Conservation (phyloP, 1,140 invertebrate genomes). For the Philaenus spumarius region DNA sequence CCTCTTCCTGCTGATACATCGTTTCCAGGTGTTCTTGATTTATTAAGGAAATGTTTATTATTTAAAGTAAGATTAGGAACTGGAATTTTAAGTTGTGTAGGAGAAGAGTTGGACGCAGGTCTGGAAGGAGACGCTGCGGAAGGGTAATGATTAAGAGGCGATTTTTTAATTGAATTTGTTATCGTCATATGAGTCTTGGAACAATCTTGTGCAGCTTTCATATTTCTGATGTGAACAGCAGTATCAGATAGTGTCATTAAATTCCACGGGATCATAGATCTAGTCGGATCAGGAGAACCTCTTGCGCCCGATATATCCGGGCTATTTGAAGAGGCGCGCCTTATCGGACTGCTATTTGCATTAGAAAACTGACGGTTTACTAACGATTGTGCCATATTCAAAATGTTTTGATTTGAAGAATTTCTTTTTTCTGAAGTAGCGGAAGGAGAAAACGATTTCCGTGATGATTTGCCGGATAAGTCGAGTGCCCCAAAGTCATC, state of each 20-base stretch:
- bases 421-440: constrained; percentile 8
- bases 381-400: constrained; percentile 34
- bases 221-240: constrained; percentile 29
- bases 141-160: neutral
- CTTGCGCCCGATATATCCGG: neutral
- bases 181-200: neutral
- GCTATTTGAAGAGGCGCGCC: neutral
- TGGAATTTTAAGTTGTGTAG: constrained; percentile 18
- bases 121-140: neutral
- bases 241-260: constrained; percentile 31
- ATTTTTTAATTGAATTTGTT: neutral
- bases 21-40: neutral
- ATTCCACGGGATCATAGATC: constrained; percentile 20
- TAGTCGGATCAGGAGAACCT: neutral
- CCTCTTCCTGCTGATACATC: neutral
- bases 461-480: constrained; percentile 33
- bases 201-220: constrained; percentile 8
- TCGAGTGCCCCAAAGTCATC: constrained; percentile 32
- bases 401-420: constrained; percentile 26
- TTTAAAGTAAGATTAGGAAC: constrained; percentile 10
- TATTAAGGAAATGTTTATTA: constrained; percentile 13
- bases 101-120: constrained; percentile 10
- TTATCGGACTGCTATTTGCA: neutral
- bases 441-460: constrained; percentile 21
- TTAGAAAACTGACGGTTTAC: constrained; percentile 22